Conservation (phyloP, 2,888 invertebrate species). For the Troglohyphantes excavatus region DNA sequence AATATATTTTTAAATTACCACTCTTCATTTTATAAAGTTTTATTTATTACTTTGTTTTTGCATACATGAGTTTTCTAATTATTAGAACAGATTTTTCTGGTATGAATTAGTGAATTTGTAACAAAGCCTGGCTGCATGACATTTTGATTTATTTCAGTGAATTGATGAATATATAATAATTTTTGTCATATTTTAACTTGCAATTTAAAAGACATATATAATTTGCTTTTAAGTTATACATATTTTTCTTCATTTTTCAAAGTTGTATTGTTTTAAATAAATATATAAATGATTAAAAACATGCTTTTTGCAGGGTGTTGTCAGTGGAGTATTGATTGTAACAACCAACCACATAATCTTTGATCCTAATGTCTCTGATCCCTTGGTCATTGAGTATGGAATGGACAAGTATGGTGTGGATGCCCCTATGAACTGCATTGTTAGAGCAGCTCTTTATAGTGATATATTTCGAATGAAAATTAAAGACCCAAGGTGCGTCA, state of each 20-base stretch:
- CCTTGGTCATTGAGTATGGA: conserved; percentile 96
- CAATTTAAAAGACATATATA: background rate
- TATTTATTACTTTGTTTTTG: too few relatives aligned
- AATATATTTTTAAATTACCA: too few relatives aligned
- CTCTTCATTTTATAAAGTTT: too few relatives aligned
- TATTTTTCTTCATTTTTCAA: background rate
- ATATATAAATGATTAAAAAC: background rate
- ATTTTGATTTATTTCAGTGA: too few relatives aligned
- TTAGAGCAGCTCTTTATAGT: conserved; percentile 97
- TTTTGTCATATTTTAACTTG: too few relatives aligned
- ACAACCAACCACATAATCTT: conserved; percentile 99
- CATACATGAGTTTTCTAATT: too few relatives aligned
- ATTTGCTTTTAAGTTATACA: background rate
- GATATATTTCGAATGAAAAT: conserved; percentile 97
- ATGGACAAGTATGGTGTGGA: conserved; percentile 97
- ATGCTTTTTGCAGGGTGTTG: conserved; percentile 90
- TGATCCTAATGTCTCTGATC: conserved; percentile 99
- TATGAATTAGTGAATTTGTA: too few relatives aligned
- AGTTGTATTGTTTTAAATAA: background rate
- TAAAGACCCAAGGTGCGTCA: conserved; percentile 83
- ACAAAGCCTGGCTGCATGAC: too few relatives aligned
- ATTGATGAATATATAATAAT: too few relatives aligned
- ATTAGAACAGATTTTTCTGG: too few relatives aligned
- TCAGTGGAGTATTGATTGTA: conserved; percentile 96
- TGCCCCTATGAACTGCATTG: conserved; percentile 98